These are phyloP conservation scores for Tinea pellionella DNA, from an alignment of 2,888 invertebrate genomes.

Conservation along the genomic window DNA sequence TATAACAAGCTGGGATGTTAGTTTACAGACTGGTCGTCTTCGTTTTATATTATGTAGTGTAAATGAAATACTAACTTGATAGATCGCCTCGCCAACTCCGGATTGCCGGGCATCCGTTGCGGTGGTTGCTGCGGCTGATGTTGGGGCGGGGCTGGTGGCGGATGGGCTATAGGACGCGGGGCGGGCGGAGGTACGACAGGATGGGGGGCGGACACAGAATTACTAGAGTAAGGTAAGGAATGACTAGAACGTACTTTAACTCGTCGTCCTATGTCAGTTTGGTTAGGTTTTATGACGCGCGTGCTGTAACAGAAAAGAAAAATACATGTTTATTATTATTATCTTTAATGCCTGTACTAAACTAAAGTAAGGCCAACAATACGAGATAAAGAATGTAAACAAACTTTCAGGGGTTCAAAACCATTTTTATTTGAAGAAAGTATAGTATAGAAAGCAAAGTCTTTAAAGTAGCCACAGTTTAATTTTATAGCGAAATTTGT, in stretches of 20 bases:
- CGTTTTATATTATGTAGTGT: conserved; percentile 7
- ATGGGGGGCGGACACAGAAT: conserved; percentile 20
- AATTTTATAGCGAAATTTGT: too few species aligned
- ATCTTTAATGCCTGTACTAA: too few species aligned
- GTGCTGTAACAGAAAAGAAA: conserved; percentile 73
- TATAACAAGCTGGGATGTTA: too few species aligned
- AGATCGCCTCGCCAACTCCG: conserved; percentile 79
- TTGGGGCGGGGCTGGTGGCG: conserved; percentile 18
- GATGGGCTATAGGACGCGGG: conserved; percentile 25
- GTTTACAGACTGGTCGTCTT: too few species aligned
- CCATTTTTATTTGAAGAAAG: too few species aligned
- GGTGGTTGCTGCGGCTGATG: conserved; percentile 41
- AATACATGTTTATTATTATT: neutral
- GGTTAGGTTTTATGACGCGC: conserved; percentile 92
- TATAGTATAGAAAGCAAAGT: too few species aligned
- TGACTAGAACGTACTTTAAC: conserved; percentile 75
- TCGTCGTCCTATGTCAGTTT: conserved; percentile 88
- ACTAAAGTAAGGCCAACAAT: too few species aligned
- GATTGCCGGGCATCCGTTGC: conserved; percentile 57
- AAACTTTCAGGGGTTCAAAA: too few species aligned
- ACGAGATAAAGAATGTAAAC: too few species aligned
- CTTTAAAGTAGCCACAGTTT: too few species aligned
- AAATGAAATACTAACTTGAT: conserved; percentile 69
- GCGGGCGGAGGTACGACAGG: conserved; percentile 27
- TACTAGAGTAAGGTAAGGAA: conserved; percentile 24